Evolutionary conservation across 2,797 vertebrate genomes (phyloP).

Genomic region (Galago senegalensis): DNA sequence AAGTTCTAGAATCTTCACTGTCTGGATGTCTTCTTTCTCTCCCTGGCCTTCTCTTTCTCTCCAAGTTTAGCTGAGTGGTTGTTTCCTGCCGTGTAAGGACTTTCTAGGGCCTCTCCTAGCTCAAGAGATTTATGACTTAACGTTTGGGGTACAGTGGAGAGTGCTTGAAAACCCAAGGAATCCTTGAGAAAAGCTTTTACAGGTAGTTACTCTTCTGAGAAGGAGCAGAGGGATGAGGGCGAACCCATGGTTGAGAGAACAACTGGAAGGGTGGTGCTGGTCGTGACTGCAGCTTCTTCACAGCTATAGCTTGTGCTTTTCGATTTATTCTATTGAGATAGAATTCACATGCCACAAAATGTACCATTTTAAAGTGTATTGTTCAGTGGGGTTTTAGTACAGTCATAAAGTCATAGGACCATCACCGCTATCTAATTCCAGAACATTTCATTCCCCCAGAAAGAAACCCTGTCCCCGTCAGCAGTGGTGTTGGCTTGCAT

Average conservation of each 20-base stretch:
- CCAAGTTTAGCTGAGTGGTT: background rate
- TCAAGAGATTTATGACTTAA: background rate
- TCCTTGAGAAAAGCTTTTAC: constrained; percentile 51
- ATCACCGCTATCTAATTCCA: background rate
- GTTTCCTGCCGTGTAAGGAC: background rate
- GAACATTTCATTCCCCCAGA: background rate
- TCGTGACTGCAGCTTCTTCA: background rate
- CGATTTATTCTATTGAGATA: background rate
- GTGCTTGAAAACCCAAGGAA: constrained; percentile 62
- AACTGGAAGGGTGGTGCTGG: background rate
- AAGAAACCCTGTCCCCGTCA: background rate
- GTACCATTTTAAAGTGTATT: constrained; percentile 6
- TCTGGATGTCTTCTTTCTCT: background rate
- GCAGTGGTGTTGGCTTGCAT: background rate
- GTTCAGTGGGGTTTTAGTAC: background rate
- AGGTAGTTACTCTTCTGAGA: constrained; percentile 46
- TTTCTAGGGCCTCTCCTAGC: background rate
- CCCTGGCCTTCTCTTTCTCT: background rate
- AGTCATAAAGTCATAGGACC: background rate
- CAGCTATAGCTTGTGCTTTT: background rate
- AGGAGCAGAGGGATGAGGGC: background rate
- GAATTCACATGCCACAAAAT: background rate
- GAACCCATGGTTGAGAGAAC: background rate
- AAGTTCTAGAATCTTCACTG: background rate
- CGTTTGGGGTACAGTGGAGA: background rate